phyloP scores from a whole-genome alignment of 2,888 invertebrate genomes.

The Rhamphomyia laevipes region DNA sequence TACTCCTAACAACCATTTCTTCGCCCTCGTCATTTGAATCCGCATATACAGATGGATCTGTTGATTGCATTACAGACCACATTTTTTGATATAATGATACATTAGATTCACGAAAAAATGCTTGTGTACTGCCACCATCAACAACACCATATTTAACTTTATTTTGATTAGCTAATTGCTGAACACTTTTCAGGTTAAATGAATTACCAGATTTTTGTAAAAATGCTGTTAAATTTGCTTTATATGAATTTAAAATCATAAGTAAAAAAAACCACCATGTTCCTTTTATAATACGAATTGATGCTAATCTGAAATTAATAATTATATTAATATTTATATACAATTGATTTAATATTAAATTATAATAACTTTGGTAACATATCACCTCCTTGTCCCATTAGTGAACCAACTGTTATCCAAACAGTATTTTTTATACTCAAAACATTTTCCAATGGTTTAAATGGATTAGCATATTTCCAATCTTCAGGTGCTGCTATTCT shows the following conservation, averaged over 20 bases:
- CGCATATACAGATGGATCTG: conserved; percentile 72
- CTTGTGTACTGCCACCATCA: conserved; percentile 75
- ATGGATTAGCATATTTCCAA: conserved; percentile 89
- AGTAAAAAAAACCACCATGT: conserved; percentile 92
- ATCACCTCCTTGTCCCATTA: conserved; percentile 90
- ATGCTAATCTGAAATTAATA: conserved; percentile 59
- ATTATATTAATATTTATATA: neutral
- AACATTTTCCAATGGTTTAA: conserved; percentile 72
- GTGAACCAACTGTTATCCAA: conserved; percentile 85
- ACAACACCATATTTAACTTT: conserved; percentile 94
- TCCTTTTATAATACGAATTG: conserved; percentile 76
- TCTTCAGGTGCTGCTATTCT: conserved; percentile 58
- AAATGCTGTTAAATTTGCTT: conserved; percentile 89
- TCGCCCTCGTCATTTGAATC: conserved; percentile 76
- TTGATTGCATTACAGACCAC: conserved; percentile 84
- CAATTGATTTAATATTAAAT: neutral
- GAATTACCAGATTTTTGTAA: conserved; percentile 82
- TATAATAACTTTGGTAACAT: conserved; percentile 75
- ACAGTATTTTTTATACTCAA: conserved; percentile 79
- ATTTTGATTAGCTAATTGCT: conserved; percentile 86
- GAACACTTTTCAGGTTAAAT: conserved; percentile 77
- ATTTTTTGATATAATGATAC: conserved; percentile 81
- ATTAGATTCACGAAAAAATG: conserved; percentile 86
- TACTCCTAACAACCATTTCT: conserved; percentile 66
- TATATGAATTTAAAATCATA: conserved; percentile 86